Percentiles rank a stretch among this genome's conserved stretches.
phyloP scores from a whole-genome alignment of 2,888 invertebrate species.

The Leptinotarsa juncta region DNA sequence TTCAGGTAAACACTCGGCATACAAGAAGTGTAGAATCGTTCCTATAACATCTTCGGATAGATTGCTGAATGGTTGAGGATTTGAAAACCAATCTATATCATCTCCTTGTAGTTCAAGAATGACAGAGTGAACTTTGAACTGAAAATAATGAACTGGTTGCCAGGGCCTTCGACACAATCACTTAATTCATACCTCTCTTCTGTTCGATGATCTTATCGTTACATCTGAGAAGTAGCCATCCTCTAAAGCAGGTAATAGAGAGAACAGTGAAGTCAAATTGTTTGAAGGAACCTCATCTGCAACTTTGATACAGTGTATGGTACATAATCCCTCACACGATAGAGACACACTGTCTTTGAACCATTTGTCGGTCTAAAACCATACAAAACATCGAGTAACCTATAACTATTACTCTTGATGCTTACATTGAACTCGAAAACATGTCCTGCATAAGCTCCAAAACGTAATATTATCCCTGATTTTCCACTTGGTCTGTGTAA shows the following conservation, averaged over 20 bases:
- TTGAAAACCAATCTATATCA: constrained; percentile 69
- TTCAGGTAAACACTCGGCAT: constrained; percentile 73
- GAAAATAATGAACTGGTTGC: constrained; percentile 41
- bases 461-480: constrained; percentile 64
- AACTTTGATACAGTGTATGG: constrained; percentile 72
- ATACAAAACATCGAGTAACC: background rate
- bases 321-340: constrained; percentile 74
- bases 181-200: constrained; percentile 65
- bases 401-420: background rate
- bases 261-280: constrained; percentile 68
- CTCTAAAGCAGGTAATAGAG: constrained; percentile 73
- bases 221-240: constrained; percentile 76
- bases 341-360: constrained; percentile 53
- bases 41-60: constrained; percentile 73
- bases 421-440: constrained; percentile 73
- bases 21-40: constrained; percentile 73
- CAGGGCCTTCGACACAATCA: background rate
- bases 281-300: constrained; percentile 65
- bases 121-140: constrained; percentile 71
- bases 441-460: constrained; percentile 75
- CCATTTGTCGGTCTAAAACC: constrained; percentile 21
- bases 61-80: constrained; percentile 70
- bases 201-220: constrained; percentile 67
- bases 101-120: constrained; percentile 70
- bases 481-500: constrained; percentile 61